These are phyloP conservation scores for Pangasius larnaudii DNA, from an alignment of 2,797 vertebrate species.

Conservation along the genomic window DNA sequence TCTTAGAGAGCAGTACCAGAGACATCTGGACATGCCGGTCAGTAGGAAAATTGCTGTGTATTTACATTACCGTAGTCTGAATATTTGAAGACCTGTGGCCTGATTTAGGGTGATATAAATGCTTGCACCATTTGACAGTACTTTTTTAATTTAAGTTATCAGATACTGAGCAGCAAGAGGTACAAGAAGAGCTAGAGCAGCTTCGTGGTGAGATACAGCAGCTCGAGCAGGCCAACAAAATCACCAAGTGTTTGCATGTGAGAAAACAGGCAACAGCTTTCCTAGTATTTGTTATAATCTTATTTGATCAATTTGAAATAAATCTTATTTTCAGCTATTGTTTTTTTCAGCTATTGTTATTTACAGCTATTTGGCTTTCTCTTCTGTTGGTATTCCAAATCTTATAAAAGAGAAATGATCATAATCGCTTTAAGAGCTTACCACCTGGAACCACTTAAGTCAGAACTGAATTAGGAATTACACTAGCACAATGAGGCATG, in stretches of 20 bases:
- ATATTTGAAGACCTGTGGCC: neutral
- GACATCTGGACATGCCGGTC: conserved; percentile 71
- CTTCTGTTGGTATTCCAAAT: neutral
- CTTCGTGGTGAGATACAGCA: conserved; percentile 66
- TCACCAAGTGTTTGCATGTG: conserved; percentile 41
- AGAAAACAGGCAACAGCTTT: neutral
- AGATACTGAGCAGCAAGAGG: conserved; percentile 71
- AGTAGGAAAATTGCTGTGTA: neutral
- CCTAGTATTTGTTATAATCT: neutral
- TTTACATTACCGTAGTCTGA: neutral
- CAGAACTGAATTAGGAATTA: conserved; percentile 2
- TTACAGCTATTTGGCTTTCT: neutral
- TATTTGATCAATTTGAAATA: conserved; percentile 8
- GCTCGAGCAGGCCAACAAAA: conserved; percentile 62
- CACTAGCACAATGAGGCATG: neutral
- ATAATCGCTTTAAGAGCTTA: conserved; percentile 5
- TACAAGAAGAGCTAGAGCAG: conserved; percentile 66
- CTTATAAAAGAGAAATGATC: neutral
- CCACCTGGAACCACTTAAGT: conserved; percentile 7
- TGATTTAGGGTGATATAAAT: neutral
- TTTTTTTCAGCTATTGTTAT: neutral
- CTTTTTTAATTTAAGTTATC: conserved; percentile 64
- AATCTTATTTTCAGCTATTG: neutral
- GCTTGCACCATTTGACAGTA: neutral
- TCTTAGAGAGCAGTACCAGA: conserved; percentile 66